Evolutionary conservation across 1,140 invertebrate species (phyloP).

Genomic region (Trichonephila inaurata): DNA sequence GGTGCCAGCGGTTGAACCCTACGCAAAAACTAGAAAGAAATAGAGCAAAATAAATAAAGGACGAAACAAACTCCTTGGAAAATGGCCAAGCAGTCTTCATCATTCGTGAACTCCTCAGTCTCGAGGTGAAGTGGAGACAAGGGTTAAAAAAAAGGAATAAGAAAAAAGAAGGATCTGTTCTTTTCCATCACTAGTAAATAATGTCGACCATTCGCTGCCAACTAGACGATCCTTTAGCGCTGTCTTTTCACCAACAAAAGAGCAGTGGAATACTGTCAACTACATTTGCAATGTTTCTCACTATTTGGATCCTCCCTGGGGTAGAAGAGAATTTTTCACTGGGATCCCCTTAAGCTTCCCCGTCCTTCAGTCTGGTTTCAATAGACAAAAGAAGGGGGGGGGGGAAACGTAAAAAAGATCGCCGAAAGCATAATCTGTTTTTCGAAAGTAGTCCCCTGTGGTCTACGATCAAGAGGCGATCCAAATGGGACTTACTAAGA

Average conservation of each 20-base stretch:
- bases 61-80: slow-evolving; percentile 59
- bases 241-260: slow-evolving; percentile 47
- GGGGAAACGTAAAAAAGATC: neutral
- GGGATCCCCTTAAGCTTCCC: neutral
- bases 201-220: slow-evolving; percentile 58
- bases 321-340: neutral
- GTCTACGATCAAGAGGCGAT: neutral
- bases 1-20: neutral
- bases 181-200: slow-evolving; percentile 66
- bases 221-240: slow-evolving; percentile 7
- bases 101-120: slow-evolving; percentile 44
- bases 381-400: neutral
- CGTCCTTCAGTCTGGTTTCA: neutral
- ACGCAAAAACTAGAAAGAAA: neutral
- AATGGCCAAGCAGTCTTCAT: slow-evolving; percentile 65
- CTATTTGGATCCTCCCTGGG: neutral
- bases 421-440: neutral
- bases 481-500: too few species aligned
- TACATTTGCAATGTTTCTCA: slow-evolving; percentile 52
- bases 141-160: neutral
- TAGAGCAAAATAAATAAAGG: neutral
- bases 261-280: slow-evolving; percentile 43
- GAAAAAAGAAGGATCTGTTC: slow-evolving; percentile 35
- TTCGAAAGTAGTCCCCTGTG: neutral
- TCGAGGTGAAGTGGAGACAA: neutral